Conservation (phyloP, 1,140 invertebrate genomes). For the Trichonephila inaurata region DNA sequence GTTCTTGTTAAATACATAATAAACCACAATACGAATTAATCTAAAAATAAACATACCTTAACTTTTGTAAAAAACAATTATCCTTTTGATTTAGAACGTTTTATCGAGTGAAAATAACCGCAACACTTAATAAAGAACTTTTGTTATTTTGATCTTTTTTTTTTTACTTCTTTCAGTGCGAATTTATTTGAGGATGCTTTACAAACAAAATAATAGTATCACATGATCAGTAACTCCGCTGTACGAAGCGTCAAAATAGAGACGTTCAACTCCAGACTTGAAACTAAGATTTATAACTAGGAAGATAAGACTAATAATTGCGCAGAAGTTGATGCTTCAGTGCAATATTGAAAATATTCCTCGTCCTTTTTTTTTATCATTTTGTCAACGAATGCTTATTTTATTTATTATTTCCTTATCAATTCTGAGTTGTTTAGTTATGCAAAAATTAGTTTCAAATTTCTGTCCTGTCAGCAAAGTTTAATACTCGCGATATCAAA, state of each 20-base stretch:
- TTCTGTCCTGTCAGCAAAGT: no score
- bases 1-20: no score
- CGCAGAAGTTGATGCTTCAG: not conserved
- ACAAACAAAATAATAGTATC: slow-evolving; percentile 5
- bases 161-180: not conserved
- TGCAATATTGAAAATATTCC: not conserved
- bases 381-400: not conserved
- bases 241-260: slow-evolving; percentile 41
- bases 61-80: no score
- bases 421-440: not conserved
- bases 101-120: not conserved
- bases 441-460: no score
- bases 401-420: slow-evolving; percentile 4
- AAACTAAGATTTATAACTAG: slow-evolving; percentile 35
- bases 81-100: not conserved
- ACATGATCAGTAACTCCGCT: not conserved
- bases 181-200: not conserved
- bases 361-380: not conserved
- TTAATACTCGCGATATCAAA: no score
- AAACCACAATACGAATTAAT: no score
- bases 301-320: not conserved
- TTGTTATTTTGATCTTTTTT: not conserved
- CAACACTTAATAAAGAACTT: not conserved
- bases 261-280: no score
- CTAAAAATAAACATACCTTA: no score